phyloP scores from a whole-genome alignment of 2,888 invertebrate genomes.

The Scaptomyza cyrtandrae region DNA sequence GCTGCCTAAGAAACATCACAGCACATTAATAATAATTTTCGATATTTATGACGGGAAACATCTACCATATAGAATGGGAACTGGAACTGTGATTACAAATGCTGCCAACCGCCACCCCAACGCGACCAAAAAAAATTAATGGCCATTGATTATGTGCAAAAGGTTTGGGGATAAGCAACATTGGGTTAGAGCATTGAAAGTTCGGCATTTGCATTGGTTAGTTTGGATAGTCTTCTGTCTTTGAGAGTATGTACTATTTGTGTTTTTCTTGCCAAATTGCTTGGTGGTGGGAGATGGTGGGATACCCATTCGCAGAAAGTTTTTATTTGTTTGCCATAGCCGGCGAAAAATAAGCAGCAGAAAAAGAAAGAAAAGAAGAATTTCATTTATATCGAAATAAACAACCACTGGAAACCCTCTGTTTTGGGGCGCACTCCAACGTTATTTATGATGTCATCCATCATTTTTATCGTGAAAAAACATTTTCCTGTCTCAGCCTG shows the following conservation, averaged over 20 bases:
- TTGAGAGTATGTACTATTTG: conserved; percentile 4
- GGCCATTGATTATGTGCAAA: conserved; percentile 57
- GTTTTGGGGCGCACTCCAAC: conserved; percentile 82
- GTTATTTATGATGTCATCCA: conserved; percentile 85
- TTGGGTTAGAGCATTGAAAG: conserved; percentile 61
- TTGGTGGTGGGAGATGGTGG: conserved; percentile 13
- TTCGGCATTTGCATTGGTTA: conserved; percentile 71
- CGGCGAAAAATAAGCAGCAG: conserved; percentile 63
- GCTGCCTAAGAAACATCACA: conserved; percentile 43
- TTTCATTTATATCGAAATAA: conserved; percentile 84
- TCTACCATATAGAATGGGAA: conserved; percentile 65
- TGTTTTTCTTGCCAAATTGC: conserved; percentile 62
- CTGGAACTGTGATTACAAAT: conserved; percentile 73
- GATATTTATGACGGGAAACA: conserved; percentile 78
- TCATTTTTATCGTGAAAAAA: conserved; percentile 85
- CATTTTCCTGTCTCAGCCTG: conserved; percentile 83
- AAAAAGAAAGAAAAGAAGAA: conserved; percentile 61
- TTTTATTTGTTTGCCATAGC: conserved; percentile 60
- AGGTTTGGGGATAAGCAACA: conserved; percentile 36
- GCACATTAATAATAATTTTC: conserved; percentile 77
- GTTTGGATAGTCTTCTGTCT: neutral
- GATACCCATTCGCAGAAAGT: conserved; percentile 32
- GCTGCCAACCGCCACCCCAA: conserved; percentile 32
- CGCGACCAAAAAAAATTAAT: conserved; percentile 39
- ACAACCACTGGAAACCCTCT: conserved; percentile 84